Evolutionary conservation across 2,888 invertebrate species (phyloP).

Genomic region (Spicauda simplicius): DNA sequence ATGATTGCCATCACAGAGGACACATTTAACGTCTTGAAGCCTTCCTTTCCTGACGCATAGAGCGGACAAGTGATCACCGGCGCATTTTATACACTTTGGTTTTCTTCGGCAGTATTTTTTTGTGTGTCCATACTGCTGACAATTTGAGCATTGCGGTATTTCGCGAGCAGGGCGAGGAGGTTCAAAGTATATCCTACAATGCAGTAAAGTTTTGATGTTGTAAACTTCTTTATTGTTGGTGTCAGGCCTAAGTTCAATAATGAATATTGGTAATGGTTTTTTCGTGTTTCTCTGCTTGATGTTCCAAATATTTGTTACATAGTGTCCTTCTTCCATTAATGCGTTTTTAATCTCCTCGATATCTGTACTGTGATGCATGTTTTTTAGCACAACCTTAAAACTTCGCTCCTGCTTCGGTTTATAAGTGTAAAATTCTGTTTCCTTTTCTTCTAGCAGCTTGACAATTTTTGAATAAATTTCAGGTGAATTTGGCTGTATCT

Average conservation of each 20-base stretch:
- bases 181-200: conserved; percentile 1
- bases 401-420: conserved; percentile 38
- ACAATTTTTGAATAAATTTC: too few relatives aligned
- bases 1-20: too few relatives aligned
- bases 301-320: conserved; percentile 40
- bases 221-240: conserved; percentile 37
- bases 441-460: conserved; percentile 22
- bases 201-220: conserved; percentile 17
- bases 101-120: conserved; percentile 9
- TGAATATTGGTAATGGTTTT: conserved; percentile 37
- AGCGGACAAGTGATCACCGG: neutral
- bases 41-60: neutral
- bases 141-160: conserved; percentile 5
- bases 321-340: conserved; percentile 5
- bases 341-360: conserved; percentile 29
- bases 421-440: conserved; percentile 39
- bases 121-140: conserved; percentile 21
- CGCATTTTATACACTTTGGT: conserved; percentile 23
- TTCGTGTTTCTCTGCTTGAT: conserved; percentile 37
- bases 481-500: too few relatives aligned
- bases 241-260: conserved; percentile 33
- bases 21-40: too few relatives aligned
- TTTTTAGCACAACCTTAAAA: conserved; percentile 41
- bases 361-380: conserved; percentile 40
- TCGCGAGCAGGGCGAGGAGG: neutral